Evolutionary conservation across 2,113 vertebrate species (phyloP).

Genomic region (Struthidea cinerea): DNA sequence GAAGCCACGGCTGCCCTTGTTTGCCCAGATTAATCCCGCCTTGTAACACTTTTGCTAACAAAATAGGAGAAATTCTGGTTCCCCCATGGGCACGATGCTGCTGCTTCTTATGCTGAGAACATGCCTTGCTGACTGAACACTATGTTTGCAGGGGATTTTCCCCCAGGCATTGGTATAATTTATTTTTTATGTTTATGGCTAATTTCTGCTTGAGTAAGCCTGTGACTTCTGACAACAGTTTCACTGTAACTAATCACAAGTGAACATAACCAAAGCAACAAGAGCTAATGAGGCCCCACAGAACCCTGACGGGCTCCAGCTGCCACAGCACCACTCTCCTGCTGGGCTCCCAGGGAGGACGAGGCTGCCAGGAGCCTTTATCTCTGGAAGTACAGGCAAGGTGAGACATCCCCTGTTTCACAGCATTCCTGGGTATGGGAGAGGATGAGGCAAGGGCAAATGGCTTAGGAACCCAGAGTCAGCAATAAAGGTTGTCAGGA

Average conservation of each 20-base stretch:
- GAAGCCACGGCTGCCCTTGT: background rate
- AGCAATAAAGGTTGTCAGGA: background rate
- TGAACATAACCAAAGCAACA: background rate
- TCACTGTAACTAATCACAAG: background rate
- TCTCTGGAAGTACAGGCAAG: background rate
- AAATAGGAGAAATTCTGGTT: background rate
- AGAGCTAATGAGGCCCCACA: background rate
- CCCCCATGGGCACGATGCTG: rapidly evolving
- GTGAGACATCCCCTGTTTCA: background rate
- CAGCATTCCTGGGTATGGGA: rapidly evolving
- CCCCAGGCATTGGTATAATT: background rate
- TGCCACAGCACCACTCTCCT: rapidly evolving
- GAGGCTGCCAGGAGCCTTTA: background rate
- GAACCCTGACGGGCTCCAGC: background rate
- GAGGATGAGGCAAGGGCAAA: background rate
- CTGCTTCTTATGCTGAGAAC: background rate
- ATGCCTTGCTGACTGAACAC: background rate
- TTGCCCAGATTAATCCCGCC: background rate
- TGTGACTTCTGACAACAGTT: background rate
- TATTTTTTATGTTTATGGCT: background rate
- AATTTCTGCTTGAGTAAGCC: background rate
- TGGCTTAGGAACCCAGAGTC: background rate
- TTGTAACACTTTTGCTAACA: background rate
- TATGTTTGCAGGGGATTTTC: background rate
- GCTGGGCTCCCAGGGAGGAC: background rate